Base-by-base conservation (phyloP, 2,797 vertebrate species). In the Pyrrhura leucotis region DNA sequence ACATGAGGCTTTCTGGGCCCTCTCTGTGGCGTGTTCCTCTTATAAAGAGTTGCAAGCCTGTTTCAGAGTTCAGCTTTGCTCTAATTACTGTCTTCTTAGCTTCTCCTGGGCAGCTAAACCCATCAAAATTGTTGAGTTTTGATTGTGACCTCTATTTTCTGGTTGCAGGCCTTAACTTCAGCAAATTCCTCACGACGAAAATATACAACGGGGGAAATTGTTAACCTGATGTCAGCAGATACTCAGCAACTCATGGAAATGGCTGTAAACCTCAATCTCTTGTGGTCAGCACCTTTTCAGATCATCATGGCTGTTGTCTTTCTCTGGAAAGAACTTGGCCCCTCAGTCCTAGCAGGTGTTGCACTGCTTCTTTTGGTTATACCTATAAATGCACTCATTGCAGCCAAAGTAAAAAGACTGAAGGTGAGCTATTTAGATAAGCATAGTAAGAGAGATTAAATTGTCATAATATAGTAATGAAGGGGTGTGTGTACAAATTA, bases 241-340 rank as follows among this genome's bases (percentile, higher is more conserved):
- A 89, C 93, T 39, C 96, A 98, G 72, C 96, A 97, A 58, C 92
- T 98, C 66, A 95, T 97, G 95, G 97, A 97, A 40, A 79, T 98
- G 18, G 39, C 91, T 12, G 22, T 95, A 71, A 96, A 93, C 80
- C 54, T 98, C 63, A 97, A 93, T 59, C 89, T 97, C 12, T 87
- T 98, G 47, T 98, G 97, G 96, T 98, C 96, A 26, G 96, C 95
- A 28, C 97, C 97, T 37, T 96, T 98, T 81, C 97, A 98, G 78
- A 97, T 98, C 50, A 58, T 97, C 51, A 78, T 97, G 88, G 88
- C 93, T 51, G 33, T 98, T 7, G 2, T 73, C 19, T 94, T 98
- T n/a, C 97, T 98, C 58, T 98, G 97, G 97, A 90, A 95, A 76
- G 98, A 98, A 63, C 94, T 98, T 54, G 97, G 97, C 6, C 83